phyloP scores from a whole-genome alignment of 2,797 vertebrate genomes.

The Echeneis naucrates region DNA sequence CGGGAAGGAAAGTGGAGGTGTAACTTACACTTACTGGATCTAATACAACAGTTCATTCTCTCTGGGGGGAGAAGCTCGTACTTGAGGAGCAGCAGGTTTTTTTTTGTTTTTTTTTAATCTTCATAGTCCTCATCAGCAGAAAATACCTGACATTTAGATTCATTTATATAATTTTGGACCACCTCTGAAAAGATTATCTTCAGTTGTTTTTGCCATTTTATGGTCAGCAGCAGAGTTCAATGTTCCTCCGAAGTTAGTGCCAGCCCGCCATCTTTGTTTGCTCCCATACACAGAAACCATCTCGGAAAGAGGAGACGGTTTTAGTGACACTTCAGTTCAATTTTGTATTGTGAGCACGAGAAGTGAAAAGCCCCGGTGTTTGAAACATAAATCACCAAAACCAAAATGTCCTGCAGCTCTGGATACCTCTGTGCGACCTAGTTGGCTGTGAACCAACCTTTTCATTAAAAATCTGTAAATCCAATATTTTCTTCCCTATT shows the following conservation, averaged over 20 bases:
- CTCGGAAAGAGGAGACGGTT: neutral
- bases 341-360: neutral
- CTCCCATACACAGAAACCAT: neutral
- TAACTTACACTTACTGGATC: neutral
- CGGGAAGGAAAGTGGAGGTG: neutral
- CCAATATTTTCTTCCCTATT: neutral
- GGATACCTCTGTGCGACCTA: neutral
- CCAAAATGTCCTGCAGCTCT: no score
- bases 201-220: neutral
- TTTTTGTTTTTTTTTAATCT: neutral
- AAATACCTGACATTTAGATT: neutral
- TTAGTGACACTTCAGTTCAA: neutral
- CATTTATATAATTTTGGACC: neutral
- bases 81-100: neutral
- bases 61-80: neutral
- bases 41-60: neutral
- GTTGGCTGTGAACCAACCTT: neutral
- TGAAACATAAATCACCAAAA: neutral
- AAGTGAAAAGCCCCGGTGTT: neutral
- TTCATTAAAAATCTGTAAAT: neutral
- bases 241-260: neutral
- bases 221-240: neutral
- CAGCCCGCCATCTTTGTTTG: neutral
- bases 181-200: neutral
- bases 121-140: neutral